phyloP scores from a whole-genome alignment of 92 coral and sea anemone species.

The Desmophyllum pertusum region DNA sequence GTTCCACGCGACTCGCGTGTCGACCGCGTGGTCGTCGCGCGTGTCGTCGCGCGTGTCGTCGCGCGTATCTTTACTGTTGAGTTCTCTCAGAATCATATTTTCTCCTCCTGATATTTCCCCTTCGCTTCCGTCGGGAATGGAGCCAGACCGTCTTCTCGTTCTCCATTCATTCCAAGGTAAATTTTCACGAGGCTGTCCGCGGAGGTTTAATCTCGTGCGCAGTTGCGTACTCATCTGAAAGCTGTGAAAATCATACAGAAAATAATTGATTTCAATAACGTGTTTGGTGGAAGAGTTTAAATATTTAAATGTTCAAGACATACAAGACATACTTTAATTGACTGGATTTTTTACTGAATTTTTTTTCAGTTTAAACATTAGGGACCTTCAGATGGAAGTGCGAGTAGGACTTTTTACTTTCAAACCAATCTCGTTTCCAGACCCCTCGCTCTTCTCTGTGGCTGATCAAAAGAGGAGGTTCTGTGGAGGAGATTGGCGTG shows the following conservation, averaged over 20 bases:
- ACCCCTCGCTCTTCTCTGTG: not conserved
- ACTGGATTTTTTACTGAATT: no score
- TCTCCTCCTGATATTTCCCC: not conserved
- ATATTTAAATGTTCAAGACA: not conserved
- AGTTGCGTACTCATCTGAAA: conserved; percentile 29
- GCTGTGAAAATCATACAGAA: not conserved
- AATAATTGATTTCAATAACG: not conserved
- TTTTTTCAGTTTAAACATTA: no score
- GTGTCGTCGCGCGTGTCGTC: not conserved
- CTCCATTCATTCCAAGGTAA: conserved; percentile 53
- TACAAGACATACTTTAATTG: no score
- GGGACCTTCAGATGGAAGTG: no score
- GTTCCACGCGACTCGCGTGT: conserved; percentile 34
- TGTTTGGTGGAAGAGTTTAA: not conserved
- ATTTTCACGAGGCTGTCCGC: conserved; percentile 44
- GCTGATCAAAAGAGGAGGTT: not conserved
- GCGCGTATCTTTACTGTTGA: not conserved
- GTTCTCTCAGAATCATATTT: conserved; percentile 4
- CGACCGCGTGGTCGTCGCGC: not conserved
- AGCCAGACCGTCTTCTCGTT: conserved; percentile 22
- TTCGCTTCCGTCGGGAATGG: conserved; percentile 11
- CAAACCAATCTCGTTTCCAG: not conserved
- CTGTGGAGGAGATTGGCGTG: not conserved
- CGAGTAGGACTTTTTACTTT: no score
- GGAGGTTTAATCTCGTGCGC: conserved; percentile 28